Conservation (phyloP, 2,797 vertebrate species). For the Coluber constrictor region DNA sequence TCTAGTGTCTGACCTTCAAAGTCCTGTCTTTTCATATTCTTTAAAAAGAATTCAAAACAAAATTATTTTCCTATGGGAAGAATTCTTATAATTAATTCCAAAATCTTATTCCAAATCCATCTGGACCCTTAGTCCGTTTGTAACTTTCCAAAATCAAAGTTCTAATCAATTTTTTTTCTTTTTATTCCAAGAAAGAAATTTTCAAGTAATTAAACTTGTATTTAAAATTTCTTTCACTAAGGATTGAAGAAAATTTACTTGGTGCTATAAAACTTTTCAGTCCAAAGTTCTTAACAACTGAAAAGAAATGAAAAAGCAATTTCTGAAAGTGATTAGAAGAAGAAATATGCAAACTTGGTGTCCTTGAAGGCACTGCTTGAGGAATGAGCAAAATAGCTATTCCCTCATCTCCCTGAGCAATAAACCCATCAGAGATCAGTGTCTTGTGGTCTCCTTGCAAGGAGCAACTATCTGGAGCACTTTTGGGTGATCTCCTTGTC, state of each 20-base stretch:
- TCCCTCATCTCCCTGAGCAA: not conserved
- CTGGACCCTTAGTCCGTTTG: not conserved
- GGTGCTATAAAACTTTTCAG: not conserved
- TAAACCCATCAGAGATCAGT: not conserved
- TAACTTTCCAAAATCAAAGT: not conserved
- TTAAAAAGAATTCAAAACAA: not conserved
- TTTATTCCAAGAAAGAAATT: not conserved
- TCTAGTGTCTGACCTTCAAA: not conserved
- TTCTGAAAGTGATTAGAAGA: not conserved
- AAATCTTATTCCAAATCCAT: not conserved
- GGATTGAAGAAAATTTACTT: not conserved
- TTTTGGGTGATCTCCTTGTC: not conserved
- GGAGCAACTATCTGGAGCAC: not conserved
- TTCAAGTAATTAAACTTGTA: not conserved
- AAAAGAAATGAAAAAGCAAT: not conserved
- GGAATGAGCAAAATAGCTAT: not conserved
- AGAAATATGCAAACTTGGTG: not conserved
- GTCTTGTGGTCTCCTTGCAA: not conserved
- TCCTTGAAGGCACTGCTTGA: not conserved
- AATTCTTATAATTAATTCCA: not conserved
- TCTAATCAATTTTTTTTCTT: not conserved
- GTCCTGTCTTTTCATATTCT: not conserved
- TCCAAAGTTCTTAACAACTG: not conserved
- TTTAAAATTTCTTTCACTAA: not conserved
- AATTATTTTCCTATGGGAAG: not conserved